These are phyloP conservation scores for Buceros bicornis DNA, from an alignment of 2,797 vertebrate genomes.

Conservation along the genomic window DNA sequence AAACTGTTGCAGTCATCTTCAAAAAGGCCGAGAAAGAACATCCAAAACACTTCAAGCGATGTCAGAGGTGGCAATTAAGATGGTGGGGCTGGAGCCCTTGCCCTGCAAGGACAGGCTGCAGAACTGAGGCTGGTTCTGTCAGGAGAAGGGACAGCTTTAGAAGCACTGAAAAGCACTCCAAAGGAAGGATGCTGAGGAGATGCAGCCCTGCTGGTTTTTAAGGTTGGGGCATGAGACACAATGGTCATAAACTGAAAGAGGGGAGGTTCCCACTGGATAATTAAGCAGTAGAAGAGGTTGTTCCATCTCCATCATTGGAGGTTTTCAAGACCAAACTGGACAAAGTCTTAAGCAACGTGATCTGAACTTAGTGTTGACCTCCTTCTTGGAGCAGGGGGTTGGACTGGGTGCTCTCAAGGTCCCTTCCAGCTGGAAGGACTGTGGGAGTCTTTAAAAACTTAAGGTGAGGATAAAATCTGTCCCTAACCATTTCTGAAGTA, in stretches of 20 bases:
- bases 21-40: not conserved
- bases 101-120: not conserved
- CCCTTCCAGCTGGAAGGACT: not conserved
- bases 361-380: not conserved
- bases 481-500: not conserved
- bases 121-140: not conserved
- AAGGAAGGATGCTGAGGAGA: not conserved
- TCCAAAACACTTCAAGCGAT: not conserved
- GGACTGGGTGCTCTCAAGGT: not conserved
- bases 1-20: not conserved
- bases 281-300: not conserved
- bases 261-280: not conserved
- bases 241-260: not conserved
- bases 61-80: not conserved
- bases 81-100: not conserved
- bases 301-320: not conserved
- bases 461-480: not conserved
- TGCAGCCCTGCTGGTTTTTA: not conserved
- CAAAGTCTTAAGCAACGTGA: not conserved
- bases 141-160: not conserved
- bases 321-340: not conserved
- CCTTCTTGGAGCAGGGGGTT: not conserved
- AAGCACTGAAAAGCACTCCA: not conserved
- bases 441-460: not conserved
- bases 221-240: not conserved